phyloP scores from a whole-genome alignment of 2,797 vertebrate species.

The Coccyzus lansbergi region DNA sequence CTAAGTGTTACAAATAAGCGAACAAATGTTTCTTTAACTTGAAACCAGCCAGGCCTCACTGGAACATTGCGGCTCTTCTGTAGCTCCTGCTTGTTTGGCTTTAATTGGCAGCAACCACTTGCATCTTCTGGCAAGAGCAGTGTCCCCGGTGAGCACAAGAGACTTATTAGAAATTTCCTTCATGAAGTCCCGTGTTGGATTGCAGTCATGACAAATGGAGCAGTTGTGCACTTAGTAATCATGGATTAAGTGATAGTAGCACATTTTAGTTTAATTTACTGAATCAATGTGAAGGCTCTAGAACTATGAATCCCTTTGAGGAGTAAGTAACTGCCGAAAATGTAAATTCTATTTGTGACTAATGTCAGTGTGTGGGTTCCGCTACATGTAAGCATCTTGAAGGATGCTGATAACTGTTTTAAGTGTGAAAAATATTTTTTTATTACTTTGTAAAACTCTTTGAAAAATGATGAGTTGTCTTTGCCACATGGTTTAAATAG shows the following conservation, averaged over 20 bases:
- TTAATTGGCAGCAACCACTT: slow-evolving; percentile 29
- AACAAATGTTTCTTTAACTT: neutral
- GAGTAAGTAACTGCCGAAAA: neutral
- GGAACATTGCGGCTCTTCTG: neutral
- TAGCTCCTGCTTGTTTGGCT: neutral
- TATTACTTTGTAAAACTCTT: neutral
- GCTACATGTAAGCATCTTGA: neutral
- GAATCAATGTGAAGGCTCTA: neutral
- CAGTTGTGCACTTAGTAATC: neutral
- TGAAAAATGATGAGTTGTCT: neutral
- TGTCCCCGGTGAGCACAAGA: slow-evolving; percentile 40
- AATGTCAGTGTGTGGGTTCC: neutral
- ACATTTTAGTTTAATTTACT: neutral
- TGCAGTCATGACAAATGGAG: neutral
- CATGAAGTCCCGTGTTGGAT: neutral
- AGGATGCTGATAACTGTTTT: neutral
- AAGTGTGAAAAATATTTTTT: neutral
- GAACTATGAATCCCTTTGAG: neutral
- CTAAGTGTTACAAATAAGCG: neutral
- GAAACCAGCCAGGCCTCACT: neutral
- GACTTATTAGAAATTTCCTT: slow-evolving; percentile 22
- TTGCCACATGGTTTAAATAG: neutral
- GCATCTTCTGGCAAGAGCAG: slow-evolving; percentile 38
- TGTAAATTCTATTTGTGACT: neutral
- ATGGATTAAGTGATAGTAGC: neutral